Base-by-base conservation (phyloP, 1,140 invertebrate species). In the Listronotus oregonensis region DNA sequence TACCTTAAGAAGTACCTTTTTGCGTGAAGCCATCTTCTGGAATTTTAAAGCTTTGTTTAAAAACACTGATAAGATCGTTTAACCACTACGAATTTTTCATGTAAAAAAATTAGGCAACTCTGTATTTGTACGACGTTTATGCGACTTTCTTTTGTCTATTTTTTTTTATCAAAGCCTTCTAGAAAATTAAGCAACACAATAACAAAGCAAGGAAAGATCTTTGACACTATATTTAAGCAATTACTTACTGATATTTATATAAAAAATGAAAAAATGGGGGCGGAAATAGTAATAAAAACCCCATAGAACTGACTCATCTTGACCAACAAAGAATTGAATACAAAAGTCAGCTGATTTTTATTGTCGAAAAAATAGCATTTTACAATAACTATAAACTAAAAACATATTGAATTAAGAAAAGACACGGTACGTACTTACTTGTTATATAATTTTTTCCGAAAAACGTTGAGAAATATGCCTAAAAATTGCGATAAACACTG, bases 1-100 rank as follows among this genome's bases (percentile, higher is more conserved):
- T 32, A 98, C 96, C 87, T 99, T 98, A 64, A 98, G 82, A 39
- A 98, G 83, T 71, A 95, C 89, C 89, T 98, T 98, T 89, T 96
- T 98, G 76, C 94, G 89, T 49, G 93, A 93, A 72, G 95, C 88
- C 95, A 97, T 97, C 58, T 14, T 56, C 60, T 62, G 31, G 9
- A 63, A 64, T 6, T 14, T 12, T 39, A 46, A 31, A 27, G 34
- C 34, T 32, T 32, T n/a, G 1, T 8, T 3, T 14, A 46, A 17
- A 9, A 6, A 46, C n/a, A n/a, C 43, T 6, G 9, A 52, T 9
- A 37, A 8, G 8, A 3, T 4, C n/a, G 0, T 14, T 37, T 11
- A 32, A 27, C 18, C 4, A 50, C 27, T 32, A 14, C n/a, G 15
- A 34, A 52, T 37, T 34, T 34, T 32, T 17, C 9, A 15, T 37